Percentiles rank a stretch among this genome's conserved stretches.
Conservation (phyloP, 2,888 invertebrate species). For the Rhamnusium bicolor region DNA sequence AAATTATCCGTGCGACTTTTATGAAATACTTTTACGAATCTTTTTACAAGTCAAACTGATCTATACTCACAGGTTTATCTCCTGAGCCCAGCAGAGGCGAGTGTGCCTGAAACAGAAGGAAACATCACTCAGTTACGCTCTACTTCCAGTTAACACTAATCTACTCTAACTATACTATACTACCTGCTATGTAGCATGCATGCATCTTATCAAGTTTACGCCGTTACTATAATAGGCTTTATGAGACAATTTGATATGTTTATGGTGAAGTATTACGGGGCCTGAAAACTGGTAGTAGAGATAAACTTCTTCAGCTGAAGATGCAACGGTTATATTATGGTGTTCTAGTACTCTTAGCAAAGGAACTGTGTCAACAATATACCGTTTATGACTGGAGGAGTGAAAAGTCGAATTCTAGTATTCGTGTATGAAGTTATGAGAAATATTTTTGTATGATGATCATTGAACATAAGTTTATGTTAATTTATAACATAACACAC, state of each 20-base stretch:
- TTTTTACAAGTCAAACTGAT: slow-evolving; percentile 27
- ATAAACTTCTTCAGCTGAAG: neutral
- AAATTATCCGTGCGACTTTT: too few species aligned
- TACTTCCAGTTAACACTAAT: neutral
- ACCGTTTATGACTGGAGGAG: neutral
- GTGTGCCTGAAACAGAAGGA: slow-evolving; percentile 77
- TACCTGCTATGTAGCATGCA: neutral
- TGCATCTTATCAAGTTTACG: slow-evolving; percentile 10
- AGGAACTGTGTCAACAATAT: neutral
- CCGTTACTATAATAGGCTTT: neutral
- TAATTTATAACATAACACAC: too few species aligned
- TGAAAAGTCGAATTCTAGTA: neutral
- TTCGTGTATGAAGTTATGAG: neutral
- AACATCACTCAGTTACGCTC: slow-evolving; percentile 17
- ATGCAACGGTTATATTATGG: neutral
- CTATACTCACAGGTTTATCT: slow-evolving; percentile 75
- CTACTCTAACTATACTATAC: slow-evolving; percentile 10
- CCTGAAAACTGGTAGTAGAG: neutral
- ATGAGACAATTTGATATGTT: slow-evolving; percentile 7
- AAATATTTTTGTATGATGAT: too few species aligned
- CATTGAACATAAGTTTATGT: too few species aligned
- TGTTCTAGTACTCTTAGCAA: neutral
- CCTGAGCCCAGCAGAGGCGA: slow-evolving; percentile 77
- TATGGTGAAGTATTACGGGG: neutral
- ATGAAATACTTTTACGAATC: neutral